Conservation (phyloP, 2,113 vertebrate genomes). For the Fukomys damarensis region DNA sequence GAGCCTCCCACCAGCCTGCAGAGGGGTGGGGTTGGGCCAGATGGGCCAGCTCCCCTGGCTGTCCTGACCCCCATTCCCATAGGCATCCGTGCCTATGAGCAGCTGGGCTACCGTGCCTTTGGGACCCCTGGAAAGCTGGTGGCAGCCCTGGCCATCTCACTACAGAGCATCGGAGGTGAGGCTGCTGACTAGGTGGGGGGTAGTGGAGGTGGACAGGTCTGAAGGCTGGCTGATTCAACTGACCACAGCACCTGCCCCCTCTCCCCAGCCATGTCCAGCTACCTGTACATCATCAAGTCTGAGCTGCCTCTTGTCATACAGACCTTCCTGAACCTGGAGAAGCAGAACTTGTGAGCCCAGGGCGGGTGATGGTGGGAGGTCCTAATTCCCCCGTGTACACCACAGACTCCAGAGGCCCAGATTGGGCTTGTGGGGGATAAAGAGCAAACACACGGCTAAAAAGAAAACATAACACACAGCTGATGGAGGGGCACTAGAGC, state of each 20-base stretch:
- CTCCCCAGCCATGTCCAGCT: constrained; percentile 98
- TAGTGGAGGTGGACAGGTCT: accelerated
- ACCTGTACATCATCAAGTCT: constrained; percentile 98
- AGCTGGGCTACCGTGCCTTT: constrained; percentile 96
- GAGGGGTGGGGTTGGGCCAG: background rate
- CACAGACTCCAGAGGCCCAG: background rate
- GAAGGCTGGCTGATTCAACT: background rate
- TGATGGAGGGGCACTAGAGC: background rate
- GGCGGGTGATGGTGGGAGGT: background rate
- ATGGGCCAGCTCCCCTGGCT: background rate
- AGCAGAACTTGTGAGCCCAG: constrained; percentile 89
- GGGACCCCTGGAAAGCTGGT: constrained; percentile 97
- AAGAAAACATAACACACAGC: background rate
- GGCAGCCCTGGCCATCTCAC: constrained; percentile 94
- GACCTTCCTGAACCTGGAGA: constrained; percentile 93
- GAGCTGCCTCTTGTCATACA: constrained; percentile 98
- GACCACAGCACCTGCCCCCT: background rate
- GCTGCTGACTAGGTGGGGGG: background rate
- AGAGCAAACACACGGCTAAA: background rate
- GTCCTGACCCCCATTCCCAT: background rate
- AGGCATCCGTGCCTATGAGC: constrained; percentile 98
- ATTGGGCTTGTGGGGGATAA: background rate
- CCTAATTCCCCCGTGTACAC: background rate
- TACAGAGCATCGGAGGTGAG: constrained; percentile 98
- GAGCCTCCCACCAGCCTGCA: constrained; percentile 75